phyloP scores from a whole-genome alignment of 2,797 vertebrate genomes.

The Parauchenoglanis punctatus region DNA sequence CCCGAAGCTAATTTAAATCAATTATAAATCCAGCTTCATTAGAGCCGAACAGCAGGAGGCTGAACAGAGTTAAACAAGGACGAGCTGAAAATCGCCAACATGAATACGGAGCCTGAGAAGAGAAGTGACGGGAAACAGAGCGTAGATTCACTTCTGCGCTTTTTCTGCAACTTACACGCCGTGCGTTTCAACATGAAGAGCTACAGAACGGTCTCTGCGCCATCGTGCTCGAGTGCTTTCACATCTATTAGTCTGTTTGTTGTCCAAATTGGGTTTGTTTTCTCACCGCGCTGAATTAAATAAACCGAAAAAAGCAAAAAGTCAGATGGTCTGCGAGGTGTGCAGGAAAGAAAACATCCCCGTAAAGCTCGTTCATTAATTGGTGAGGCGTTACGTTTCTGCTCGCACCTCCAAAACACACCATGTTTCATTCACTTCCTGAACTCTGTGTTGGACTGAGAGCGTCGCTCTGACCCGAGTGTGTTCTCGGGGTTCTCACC shows the following conservation, averaged over 20 bases:
- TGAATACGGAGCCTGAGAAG: background rate
- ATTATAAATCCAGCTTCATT: conserved; percentile 36
- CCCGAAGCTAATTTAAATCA: conserved; percentile 29
- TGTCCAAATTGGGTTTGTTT: background rate
- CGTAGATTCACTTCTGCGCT: no score
- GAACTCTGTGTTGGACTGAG: background rate
- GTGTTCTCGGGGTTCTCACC: background rate
- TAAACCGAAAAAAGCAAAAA: background rate
- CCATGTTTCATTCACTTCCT: background rate
- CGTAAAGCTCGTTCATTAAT: background rate
- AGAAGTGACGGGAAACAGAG: background rate
- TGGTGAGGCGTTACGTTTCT: background rate
- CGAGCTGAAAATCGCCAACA: background rate
- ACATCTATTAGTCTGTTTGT: background rate
- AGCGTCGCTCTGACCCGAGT: background rate
- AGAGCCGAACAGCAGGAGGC: conserved; percentile 7
- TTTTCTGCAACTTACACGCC: background rate
- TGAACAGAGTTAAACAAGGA: background rate
- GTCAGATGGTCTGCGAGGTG: background rate
- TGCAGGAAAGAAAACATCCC: background rate
- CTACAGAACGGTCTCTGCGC: background rate
- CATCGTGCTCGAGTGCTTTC: background rate
- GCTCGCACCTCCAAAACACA: background rate
- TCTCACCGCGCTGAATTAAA: background rate
- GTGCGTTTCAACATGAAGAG: background rate